These are phyloP conservation scores for Oostethus manadensis DNA, from an alignment of 2,113 vertebrate genomes.

Conservation along the genomic window DNA sequence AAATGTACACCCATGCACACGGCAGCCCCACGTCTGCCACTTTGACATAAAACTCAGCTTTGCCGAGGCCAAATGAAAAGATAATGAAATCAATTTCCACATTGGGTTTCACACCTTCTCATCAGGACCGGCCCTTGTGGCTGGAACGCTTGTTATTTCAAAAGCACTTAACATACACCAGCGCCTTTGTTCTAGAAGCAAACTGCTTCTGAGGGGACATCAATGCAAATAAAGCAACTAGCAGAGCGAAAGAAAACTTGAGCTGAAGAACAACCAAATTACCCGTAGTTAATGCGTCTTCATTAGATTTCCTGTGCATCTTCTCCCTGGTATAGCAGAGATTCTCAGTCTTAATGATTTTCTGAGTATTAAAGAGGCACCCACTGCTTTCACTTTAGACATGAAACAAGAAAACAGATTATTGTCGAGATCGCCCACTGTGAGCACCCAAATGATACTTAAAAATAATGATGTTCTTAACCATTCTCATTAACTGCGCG, in stretches of 20 bases:
- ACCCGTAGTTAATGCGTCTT: slow-evolving; percentile 76
- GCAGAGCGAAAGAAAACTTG: slow-evolving; percentile 69
- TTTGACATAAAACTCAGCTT: slow-evolving; percentile 55
- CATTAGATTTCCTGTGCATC: slow-evolving; percentile 50
- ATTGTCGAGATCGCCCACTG: slow-evolving; percentile 76
- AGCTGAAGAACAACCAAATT: slow-evolving; percentile 79
- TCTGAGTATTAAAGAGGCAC: slow-evolving; percentile 72
- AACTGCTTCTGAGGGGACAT: slow-evolving; percentile 77
- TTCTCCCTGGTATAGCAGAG: slow-evolving; percentile 46
- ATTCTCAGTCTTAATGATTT: slow-evolving; percentile 72
- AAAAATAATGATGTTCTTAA: slow-evolving; percentile 82
- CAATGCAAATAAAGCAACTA: slow-evolving; percentile 77
- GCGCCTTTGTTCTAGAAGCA: slow-evolving; percentile 76
- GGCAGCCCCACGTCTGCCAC: slow-evolving; percentile 26
- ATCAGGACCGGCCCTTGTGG: slow-evolving; percentile 67
- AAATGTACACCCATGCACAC: slow-evolving; percentile 58
- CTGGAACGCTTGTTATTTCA: slow-evolving; percentile 75
- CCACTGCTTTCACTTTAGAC: slow-evolving; percentile 76
- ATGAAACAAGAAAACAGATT: slow-evolving; percentile 78
- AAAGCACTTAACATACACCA: slow-evolving; percentile 78
- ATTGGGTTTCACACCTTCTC: slow-evolving; percentile 78
- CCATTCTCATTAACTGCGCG: slow-evolving; percentile 74
- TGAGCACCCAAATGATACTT: slow-evolving; percentile 79
- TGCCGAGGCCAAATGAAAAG: slow-evolving; percentile 60
- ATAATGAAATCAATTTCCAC: slow-evolving; percentile 78